Evolutionary conservation across 1,140 invertebrate species (phyloP), one percentile per base, ranked within the genome.

Genomic region (Triops longicaudatus): DNA sequence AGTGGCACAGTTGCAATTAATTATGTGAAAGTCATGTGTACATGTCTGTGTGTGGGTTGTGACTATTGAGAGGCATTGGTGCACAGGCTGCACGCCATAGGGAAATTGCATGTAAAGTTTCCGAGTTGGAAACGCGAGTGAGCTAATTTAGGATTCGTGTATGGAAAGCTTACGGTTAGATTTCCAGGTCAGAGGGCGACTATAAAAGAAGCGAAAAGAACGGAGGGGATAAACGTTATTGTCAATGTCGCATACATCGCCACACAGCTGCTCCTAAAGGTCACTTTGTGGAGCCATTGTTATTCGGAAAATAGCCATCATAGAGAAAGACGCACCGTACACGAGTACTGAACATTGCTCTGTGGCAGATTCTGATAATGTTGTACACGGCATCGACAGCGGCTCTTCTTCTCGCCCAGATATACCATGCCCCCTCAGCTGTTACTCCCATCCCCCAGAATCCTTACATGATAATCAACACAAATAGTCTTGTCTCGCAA

Each of bases 61-160:
- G 50, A 63, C 50, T 63, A 63, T 63, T 63, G 50, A 63, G 50
- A 63, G 50, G n/a, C 50, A 63, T 63, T 63, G 50, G 50, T 63
- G 50, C 50, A 63, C 50, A 63, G 50, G 50, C 50, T 63, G 50
- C 50, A 63, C 50, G 17, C 14, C 50, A 22, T 63, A 63, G 50
- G 50, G 50, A 63, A 63, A 63, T 63, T 1, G 50, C n/a, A 63
- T 63, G 50, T 63, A 63, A 63, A 63, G 50, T 63, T 63, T 22
- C 50, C 50, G n/a, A 0, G 50, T 63, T 63, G 50, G 50, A n/a
- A 63, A 63, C 50, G 50, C 50, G 22, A 63, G 50, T 63, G 50
- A 63, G 50, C 50, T 63, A 63, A 63, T 63, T 63, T 63, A 63
- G 50, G 14, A 63, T 63, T 63, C n/a, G 50, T 17, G 22, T 17